Base-by-base conservation (phyloP, 2,113 vertebrate genomes). In the Vombatus ursinus region DNA sequence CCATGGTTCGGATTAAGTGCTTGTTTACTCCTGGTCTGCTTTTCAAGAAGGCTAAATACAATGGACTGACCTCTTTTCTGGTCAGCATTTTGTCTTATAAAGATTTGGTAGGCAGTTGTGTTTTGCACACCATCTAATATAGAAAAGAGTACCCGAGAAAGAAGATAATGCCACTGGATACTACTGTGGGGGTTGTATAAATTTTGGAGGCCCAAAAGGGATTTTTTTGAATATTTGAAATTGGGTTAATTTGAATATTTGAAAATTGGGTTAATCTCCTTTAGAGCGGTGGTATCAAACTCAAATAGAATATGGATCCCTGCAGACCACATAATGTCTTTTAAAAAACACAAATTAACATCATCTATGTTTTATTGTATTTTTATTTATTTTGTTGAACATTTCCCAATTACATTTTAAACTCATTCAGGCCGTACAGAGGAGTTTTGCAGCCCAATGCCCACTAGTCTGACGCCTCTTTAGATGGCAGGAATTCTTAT, bases 191-290 rank as follows among this genome's bases (percentile, higher is more conserved):
- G 89, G 93, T 48, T 89, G 94, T 92, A 97, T 92, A 96, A 92
- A 97, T 97, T 95, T 95, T 91, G 90, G 84, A 96, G 68, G 94
- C 54, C 92, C 94, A 94, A 96, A 96, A 90, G 96, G 92, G 89
- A 95, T 94, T 96, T 94, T 95, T 95, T 92, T 68, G 94, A 96
- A 95, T 68, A 97, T 96, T 97, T 95, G 68, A 44, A 84, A 92
- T 95, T 54, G 95, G 90, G 68, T 92, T 94, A 95, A 96, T 97
- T n/a, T n/a, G n/a, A 94, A 68, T 68, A 97, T 96, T 97, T 95
- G 68, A 84, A 44, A 84, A 92, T 95, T 54, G 95, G 90, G 68
- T 92, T 94, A 95, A 96, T 97, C 61, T 89, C 50, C 92, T 96
- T 77, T 77, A 68, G 61, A 37, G 12, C 11, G n/a, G 12, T 68